A percentile compares a stretch with the other conserved stretches of the same genome.
These are phyloP conservation scores for Lottia gigantea DNA, from an alignment of 2,888 invertebrate genomes.

Conservation along the genomic window DNA sequence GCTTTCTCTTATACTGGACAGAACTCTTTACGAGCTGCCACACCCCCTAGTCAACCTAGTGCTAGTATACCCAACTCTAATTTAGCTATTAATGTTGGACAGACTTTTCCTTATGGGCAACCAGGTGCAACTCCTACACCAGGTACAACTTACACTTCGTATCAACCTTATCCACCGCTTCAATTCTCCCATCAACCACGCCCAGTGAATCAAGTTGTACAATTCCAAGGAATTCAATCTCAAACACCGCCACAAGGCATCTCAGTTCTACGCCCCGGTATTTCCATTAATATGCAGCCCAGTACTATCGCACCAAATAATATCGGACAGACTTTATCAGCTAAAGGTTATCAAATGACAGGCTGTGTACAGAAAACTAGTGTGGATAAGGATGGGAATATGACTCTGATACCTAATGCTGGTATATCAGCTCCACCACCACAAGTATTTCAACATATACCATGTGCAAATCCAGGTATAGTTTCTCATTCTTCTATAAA, in stretches of 20 bases:
- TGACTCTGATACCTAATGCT: constrained; percentile 9
- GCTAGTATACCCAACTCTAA: constrained; percentile 31
- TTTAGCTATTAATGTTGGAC: constrained; percentile 32
- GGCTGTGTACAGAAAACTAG: constrained; percentile 20
- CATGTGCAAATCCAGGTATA: not conserved
- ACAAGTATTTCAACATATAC: not conserved
- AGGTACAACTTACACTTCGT: constrained; percentile 38
- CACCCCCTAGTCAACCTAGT: constrained; percentile 41
- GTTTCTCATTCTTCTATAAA: not conserved
- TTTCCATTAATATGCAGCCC: constrained; percentile 57
- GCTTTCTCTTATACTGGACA: constrained; percentile 27
- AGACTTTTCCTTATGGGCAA: constrained; percentile 25
- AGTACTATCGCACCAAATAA: constrained; percentile 16
- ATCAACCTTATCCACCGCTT: constrained; percentile 38
- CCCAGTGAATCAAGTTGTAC: constrained; percentile 41
- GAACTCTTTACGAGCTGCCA: constrained; percentile 37
- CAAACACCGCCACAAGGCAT: constrained; percentile 38
- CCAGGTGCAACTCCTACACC: constrained; percentile 10
- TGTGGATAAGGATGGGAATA: constrained; percentile 15
- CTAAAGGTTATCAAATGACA: constrained; percentile 22
- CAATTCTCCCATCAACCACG: constrained; percentile 25
- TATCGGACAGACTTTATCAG: constrained; percentile 25
- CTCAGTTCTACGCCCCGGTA: constrained; percentile 52
- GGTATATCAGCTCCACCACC: not conserved
- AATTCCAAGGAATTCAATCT: constrained; percentile 40